Percentiles rank a stretch among this genome's conserved stretches.
Evolutionary conservation across 2,113 vertebrate species (phyloP).

Genomic region (Vidua macroura): DNA sequence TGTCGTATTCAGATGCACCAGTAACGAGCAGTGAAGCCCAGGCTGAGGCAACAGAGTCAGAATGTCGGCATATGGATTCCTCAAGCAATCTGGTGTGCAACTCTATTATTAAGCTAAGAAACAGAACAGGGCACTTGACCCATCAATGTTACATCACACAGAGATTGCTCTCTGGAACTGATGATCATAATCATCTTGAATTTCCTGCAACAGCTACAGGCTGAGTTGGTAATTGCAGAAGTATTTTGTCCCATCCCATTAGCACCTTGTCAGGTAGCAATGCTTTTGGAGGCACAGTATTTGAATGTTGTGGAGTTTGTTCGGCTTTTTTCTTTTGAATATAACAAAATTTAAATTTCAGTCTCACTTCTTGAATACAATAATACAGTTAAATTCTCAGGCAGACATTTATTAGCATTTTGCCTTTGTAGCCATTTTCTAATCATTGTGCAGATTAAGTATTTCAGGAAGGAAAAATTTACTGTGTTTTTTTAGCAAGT

Average conservation of each 20-base stretch:
- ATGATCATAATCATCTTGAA: neutral
- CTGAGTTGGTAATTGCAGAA: neutral
- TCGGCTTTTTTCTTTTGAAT: neutral
- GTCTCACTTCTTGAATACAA: neutral
- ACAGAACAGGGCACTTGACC: conserved; percentile 22
- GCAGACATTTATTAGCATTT: conserved; percentile 28
- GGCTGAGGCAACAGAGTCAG: neutral
- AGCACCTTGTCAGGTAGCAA: neutral
- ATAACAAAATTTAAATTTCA: neutral
- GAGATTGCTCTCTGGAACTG: neutral
- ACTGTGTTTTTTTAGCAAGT: conserved; percentile 56
- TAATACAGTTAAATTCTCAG: neutral
- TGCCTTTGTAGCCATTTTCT: conserved; percentile 41
- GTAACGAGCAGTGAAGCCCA: neutral
- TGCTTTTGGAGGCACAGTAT: neutral
- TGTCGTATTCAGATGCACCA: conserved; percentile 18
- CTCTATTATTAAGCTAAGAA: conserved; percentile 19
- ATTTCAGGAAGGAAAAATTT: conserved; percentile 53
- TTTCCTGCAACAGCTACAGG: neutral
- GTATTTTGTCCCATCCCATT: neutral
- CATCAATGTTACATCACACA: neutral
- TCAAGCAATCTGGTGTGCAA: conserved; percentile 40
- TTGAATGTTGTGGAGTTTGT: neutral
- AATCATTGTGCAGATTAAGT: conserved; percentile 51
- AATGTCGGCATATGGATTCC: conserved; percentile 45